Conservation (phyloP, 2,888 invertebrate genomes). For the Syritta pipiens region DNA sequence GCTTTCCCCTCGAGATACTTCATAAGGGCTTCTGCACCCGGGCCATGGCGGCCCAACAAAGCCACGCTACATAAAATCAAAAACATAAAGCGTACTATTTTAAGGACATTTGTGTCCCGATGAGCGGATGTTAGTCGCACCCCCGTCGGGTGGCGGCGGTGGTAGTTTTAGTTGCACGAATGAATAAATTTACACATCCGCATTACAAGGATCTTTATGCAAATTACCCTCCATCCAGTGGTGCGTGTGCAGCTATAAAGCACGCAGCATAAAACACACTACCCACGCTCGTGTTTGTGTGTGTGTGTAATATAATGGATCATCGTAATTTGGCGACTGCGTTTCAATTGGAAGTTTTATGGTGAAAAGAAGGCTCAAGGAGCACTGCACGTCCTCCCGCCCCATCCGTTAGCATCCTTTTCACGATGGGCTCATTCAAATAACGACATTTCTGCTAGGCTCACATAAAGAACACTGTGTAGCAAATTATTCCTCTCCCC, state of each 20-base stretch:
- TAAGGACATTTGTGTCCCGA: conserved; percentile 41
- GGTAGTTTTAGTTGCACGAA: conserved; percentile 46
- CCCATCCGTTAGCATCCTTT: conserved; percentile 2
- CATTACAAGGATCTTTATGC: conserved; percentile 57
- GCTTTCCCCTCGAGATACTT: conserved; percentile 44
- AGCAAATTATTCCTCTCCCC: conserved; percentile 6
- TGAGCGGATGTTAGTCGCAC: conserved; percentile 9
- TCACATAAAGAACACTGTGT: background rate
- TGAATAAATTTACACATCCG: conserved; percentile 65
- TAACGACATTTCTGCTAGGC: background rate
- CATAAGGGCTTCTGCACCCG: conserved; percentile 24
- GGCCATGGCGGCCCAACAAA: background rate
- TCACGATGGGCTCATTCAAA: conserved; percentile 22
- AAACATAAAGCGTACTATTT: conserved; percentile 55
- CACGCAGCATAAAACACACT: conserved; percentile 38
- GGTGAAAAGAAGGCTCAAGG: conserved; percentile 23
- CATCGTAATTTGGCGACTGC: conserved; percentile 65
- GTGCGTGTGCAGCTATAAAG: conserved; percentile 37
- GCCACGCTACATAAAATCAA: conserved; percentile 45
- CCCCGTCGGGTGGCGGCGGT: background rate
- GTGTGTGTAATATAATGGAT: conserved; percentile 54
- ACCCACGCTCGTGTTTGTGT: conserved; percentile 20
- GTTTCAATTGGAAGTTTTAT: conserved; percentile 53
- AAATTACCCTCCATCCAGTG: conserved; percentile 39
- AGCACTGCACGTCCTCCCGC: conserved; percentile 12